Evolutionary conservation across 2,113 vertebrate genomes (phyloP).

Genomic region (Phoenicopterus ruber): DNA sequence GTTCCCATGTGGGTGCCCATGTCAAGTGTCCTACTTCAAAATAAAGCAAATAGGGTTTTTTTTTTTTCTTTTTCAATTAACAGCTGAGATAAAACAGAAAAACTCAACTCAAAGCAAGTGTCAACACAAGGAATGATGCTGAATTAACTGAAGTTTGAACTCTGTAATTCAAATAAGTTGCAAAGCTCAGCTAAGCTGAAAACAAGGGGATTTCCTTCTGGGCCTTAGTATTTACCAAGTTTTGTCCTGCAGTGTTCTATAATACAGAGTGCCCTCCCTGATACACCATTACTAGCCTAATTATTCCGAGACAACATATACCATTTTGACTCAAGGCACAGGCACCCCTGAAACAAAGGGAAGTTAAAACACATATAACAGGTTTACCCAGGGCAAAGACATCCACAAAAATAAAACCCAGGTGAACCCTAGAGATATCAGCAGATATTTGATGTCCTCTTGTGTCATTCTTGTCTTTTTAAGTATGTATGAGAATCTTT

Average conservation of each 20-base stretch:
- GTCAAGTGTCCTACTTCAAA: not conserved
- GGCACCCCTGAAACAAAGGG: slow-evolving; percentile 65
- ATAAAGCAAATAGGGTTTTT: not conserved
- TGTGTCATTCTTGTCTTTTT: slow-evolving; percentile 87
- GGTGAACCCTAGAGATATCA: slow-evolving; percentile 18
- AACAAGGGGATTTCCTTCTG: slow-evolving; percentile 61
- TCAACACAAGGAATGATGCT: not conserved
- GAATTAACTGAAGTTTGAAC: not conserved
- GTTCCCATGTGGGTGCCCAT: not conserved
- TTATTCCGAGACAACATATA: slow-evolving; percentile 62
- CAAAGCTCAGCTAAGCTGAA: slow-evolving; percentile 80
- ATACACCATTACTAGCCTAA: slow-evolving; percentile 41
- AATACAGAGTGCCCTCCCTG: slow-evolving; percentile 9
- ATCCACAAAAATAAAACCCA: slow-evolving; percentile 39
- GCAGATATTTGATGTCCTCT: not conserved
- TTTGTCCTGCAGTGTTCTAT: slow-evolving; percentile 34
- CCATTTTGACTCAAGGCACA: slow-evolving; percentile 62
- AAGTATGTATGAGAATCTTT: slow-evolving; percentile 84
- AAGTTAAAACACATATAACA: slow-evolving; percentile 70
- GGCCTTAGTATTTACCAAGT: slow-evolving; percentile 49
- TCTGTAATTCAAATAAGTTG: slow-evolving; percentile 80
- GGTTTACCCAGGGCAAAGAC: slow-evolving; percentile 52
- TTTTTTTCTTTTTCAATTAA: not conserved
- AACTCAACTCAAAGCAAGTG: not conserved
- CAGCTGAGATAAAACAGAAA: not conserved